Evolutionary conservation across 2,113 vertebrate species (phyloP), one percentile per base, ranked within the genome.

Genomic region (Peromyscus maniculatus): DNA sequence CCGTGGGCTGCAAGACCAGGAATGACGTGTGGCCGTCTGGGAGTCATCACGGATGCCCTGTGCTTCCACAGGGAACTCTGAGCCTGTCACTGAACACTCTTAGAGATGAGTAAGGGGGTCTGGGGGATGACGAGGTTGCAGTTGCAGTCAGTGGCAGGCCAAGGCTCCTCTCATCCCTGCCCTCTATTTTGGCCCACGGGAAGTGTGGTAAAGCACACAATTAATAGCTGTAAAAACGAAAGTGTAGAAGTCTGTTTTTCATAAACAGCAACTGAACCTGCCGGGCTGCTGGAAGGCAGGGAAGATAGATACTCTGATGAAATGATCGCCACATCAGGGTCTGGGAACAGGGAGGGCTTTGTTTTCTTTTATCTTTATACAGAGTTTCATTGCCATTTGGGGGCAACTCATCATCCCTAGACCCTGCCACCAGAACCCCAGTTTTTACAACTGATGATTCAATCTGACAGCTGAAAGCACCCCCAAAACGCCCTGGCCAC

Each of bases 381-480:
- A 28, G 43, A 80, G 5, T 33, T 62, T 84, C 11, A 22, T 69
- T 84, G 91, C 86, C 66, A 43, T 46, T 77, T 92, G 9, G 77
- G n/a, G 86, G 71, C 46, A 19, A 12, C n/a, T 71, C 39, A 24
- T 75, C 36, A 24, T 39, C 77, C 33, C 57, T n/a, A 46, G 15
- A n/a, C 49, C 83, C 57, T 36, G 43, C 2, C 36, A 19, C 31
- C 77, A 97, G 43, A 95, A 33, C 12, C 66, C 71, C 39, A 89
- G 55, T 75, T 95, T 46, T 91, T 82, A 87, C 59, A 33, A 80
- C 82, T 66, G 57, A 84, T 64, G 39, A 46, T 83, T 79, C 93
- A 72, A 59, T 59, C 90, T 97, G 93, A 87, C 91, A 49, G 24
- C 52, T 77, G 13, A 91, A 91, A 87, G 62, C 49, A 72, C 59